Conservation (phyloP, 2,888 invertebrate genomes). For the Pseudolycoriella hygida region DNA sequence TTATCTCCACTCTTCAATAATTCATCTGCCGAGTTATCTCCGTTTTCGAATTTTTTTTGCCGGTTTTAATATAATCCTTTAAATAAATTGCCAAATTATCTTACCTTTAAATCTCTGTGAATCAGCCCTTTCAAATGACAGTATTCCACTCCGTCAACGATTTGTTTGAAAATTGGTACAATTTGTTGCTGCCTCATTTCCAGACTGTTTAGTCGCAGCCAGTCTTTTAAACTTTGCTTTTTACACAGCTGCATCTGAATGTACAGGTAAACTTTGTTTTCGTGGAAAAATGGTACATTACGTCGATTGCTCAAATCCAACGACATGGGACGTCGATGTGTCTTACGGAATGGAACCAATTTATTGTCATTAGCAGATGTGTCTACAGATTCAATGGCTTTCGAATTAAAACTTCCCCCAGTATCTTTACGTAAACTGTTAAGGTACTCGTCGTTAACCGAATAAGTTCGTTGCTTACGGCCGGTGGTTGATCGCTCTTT, state of each 20-base stretch:
- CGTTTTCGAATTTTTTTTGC: too few relatives aligned
- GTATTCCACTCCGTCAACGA: conserved; percentile 88
- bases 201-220: conserved; percentile 49
- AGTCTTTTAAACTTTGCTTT: conserved; percentile 76
- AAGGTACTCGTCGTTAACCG: not conserved
- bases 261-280: conserved; percentile 56
- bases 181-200: conserved; percentile 33
- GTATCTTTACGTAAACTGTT: not conserved
- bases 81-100: conserved; percentile 14
- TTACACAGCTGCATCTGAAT: conserved; percentile 97
- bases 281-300: not conserved
- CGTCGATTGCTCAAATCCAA: conserved; percentile 19
- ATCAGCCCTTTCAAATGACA: conserved; percentile 85
- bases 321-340: conserved; percentile 22
- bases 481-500: conserved; percentile 16
- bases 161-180: conserved; percentile 67
- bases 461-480: not conserved
- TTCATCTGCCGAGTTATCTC: too few relatives aligned
- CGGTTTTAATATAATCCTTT: too few relatives aligned
- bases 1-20: too few relatives aligned
- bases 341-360: conserved; percentile 16
- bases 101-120: conserved; percentile 86
- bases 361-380: not conserved
- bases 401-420: not conserved
- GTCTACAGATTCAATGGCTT: not conserved